These are phyloP conservation scores for Drosophila azteca DNA, from an alignment of 1,140 invertebrate genomes.

Conservation along the genomic window DNA sequence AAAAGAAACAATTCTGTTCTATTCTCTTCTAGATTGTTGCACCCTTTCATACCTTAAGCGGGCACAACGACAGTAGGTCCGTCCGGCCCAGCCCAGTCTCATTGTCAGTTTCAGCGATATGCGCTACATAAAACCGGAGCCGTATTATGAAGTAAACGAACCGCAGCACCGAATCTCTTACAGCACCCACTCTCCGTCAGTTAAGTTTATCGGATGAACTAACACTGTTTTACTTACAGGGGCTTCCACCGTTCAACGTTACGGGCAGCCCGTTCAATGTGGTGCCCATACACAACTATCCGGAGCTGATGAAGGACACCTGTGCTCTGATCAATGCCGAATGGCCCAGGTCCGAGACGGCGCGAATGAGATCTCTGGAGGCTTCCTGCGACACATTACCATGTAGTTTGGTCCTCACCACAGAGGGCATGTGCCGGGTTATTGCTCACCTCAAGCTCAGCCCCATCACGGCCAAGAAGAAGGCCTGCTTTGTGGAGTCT, in stretches of 20 bases:
- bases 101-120: constrained; percentile 65
- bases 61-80: constrained; percentile 46
- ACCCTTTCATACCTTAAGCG: constrained; percentile 46
- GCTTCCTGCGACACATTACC: constrained; percentile 89
- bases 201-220: background rate
- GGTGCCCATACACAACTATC: constrained; percentile 88
- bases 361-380: constrained; percentile 88
- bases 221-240: constrained; percentile 57
- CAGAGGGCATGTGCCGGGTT: constrained; percentile 85
- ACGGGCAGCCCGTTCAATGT: constrained; percentile 84
- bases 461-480: constrained; percentile 86
- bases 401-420: constrained; percentile 88
- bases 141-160: constrained; percentile 78
- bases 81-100: constrained; percentile 49
- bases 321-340: constrained; percentile 91
- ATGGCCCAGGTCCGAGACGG: constrained; percentile 91
- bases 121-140: constrained; percentile 82
- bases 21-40: constrained; percentile 67
- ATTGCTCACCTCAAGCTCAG: constrained; percentile 91
- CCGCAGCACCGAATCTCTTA: constrained; percentile 16
- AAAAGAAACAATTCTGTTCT: constrained; percentile 57
- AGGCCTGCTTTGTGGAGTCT: constrained; percentile 90
- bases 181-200: background rate
- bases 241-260: constrained; percentile 83
- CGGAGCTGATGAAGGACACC: constrained; percentile 87